Evolutionary conservation across 1,140 invertebrate species (phyloP), one percentile per base, ranked within the genome.

Genomic region (Pogonus chalceus): DNA sequence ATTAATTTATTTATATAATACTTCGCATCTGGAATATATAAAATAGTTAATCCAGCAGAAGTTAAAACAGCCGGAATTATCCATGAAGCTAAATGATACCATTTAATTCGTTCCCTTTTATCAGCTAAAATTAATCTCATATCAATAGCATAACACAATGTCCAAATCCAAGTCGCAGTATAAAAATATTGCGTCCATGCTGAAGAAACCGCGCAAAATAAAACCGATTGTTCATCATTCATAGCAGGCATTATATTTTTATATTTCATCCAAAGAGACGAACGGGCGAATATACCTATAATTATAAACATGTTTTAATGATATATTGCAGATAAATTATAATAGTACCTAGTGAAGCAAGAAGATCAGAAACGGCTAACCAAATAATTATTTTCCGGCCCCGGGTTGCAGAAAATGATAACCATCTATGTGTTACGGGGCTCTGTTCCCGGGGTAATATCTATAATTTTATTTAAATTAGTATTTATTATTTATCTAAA

Each of bases 121-220:
- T 86, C 81, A 47, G 76, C 74, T 23, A 88, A 68, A 20, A 85
- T 69, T 21, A 81, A 68, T 66, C 80, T 80, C 67, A 87, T 88
- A 61, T 91, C 87, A 37, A 90, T 74, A 2, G 87, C 86, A 68
- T 90, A 91, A 61, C 82, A 85, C 16, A 90, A 71, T 2, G 86
- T 91, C 87, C 87, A 91, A 49, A 88, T 77, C 82, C 86, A 89
- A 0, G 87, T 88, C 9, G 83, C 82, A 61, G 83, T 87, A 60
- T 90, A 91, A 67, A 90, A 91, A 65, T 88, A 90, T 64, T 90
- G 85, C 22, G 83, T 88, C 80, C 85, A 87, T 7, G 83, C 85
- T 54, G 85, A 87, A 47, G 80, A 80, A 49, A 87, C 65, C 26
- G 81, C 80, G 66, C 87, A 89, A 63, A 87, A 84, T 18, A 85